These are phyloP conservation scores for Sciaenops ocellatus DNA, from an alignment of 2,797 vertebrate genomes.

Conservation along the genomic window DNA sequence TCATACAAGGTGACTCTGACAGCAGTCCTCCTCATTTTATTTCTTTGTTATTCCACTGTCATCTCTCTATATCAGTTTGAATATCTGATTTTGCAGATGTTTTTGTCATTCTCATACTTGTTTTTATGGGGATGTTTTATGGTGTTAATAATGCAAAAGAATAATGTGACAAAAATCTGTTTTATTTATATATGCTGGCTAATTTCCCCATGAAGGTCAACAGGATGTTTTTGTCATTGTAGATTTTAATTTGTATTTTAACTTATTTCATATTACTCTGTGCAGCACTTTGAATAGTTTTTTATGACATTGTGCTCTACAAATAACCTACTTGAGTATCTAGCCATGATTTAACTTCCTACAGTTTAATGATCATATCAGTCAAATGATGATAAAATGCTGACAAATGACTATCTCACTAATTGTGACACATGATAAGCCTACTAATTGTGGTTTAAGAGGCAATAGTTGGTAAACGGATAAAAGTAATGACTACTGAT, in stretches of 20 bases:
- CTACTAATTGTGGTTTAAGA: slow-evolving; percentile 40
- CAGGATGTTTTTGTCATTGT: neutral
- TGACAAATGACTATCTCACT: slow-evolving; percentile 38
- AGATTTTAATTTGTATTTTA: neutral
- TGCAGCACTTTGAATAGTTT: slow-evolving; percentile 4
- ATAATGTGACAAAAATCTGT: no score
- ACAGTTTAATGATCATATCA: slow-evolving; percentile 19
- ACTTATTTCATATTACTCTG: slow-evolving; percentile 15
- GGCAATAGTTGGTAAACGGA: slow-evolving; percentile 42
- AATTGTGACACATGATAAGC: slow-evolving; percentile 48
- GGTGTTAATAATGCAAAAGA: neutral
- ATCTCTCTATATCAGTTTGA: neutral
- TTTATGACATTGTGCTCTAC: slow-evolving; percentile 2
- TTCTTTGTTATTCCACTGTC: neutral
- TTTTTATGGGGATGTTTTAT: neutral
- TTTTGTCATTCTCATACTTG: neutral
- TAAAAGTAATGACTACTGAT: slow-evolving; percentile 47
- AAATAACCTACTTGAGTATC: slow-evolving; percentile 21
- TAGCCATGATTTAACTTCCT: slow-evolving; percentile 19
- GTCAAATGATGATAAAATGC: slow-evolving; percentile 54
- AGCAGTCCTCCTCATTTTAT: slow-evolving; percentile 49
- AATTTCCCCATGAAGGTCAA: neutral
- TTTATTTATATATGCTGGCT: neutral
- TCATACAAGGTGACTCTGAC: slow-evolving; percentile 80
- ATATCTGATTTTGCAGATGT: neutral